Conservation (phyloP, 2,888 invertebrate genomes). For the Lepidonotus clava region DNA sequence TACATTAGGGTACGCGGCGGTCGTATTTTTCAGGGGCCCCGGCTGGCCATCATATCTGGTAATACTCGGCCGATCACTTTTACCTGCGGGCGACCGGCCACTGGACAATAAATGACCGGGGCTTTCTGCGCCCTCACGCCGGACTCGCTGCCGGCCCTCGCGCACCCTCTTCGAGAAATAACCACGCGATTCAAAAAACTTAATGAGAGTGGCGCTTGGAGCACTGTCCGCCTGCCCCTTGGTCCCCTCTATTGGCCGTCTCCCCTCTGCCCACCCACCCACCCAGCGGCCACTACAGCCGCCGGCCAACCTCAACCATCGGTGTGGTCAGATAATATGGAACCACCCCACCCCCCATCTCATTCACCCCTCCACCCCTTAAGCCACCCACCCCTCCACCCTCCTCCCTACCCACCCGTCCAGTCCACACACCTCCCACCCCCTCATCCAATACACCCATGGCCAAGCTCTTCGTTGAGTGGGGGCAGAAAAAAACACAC, state of each 20-base stretch:
- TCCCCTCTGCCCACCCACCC: background rate
- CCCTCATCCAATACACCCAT: too few relatives aligned
- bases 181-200: constrained; percentile 43
- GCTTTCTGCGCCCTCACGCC: background rate
- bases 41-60: constrained; percentile 26
- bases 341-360: background rate
- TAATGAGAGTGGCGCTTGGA: constrained; percentile 21
- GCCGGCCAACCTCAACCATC: background rate
- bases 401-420: background rate
- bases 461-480: too few relatives aligned
- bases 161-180: constrained; percentile 25
- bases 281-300: background rate
- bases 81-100: constrained; percentile 9
- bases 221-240: background rate
- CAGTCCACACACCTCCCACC: background rate
- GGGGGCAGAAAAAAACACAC: constrained; percentile 13
- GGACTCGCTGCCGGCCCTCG: background rate
- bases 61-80: background rate
- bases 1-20: constrained; percentile 32
- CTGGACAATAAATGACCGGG: constrained; percentile 39
- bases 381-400: background rate
- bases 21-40: background rate
- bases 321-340: constrained; percentile 28
- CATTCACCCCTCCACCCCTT: background rate
- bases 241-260: background rate